Percentiles rank a stretch among this genome's conserved stretches.
phyloP scores from a whole-genome alignment of 2,113 vertebrate species.

The Hippocampus guttulatus region DNA sequence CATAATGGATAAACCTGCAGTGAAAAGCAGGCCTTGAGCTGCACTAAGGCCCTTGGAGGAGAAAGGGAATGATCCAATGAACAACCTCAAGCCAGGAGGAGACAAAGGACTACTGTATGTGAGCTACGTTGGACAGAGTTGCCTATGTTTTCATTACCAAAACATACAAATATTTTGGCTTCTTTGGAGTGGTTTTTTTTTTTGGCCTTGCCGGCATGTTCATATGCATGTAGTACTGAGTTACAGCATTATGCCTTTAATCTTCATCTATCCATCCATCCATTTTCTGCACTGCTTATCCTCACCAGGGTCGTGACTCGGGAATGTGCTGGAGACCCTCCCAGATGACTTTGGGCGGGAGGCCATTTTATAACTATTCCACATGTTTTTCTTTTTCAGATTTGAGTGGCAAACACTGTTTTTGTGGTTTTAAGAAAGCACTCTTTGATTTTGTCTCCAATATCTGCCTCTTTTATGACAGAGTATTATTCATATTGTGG shows the following conservation, averaged over 20 bases:
- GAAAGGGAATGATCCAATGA: conserved; percentile 52
- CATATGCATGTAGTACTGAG: conserved; percentile 64
- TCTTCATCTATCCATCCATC: conserved; percentile 18
- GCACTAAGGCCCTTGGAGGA: conserved; percentile 19
- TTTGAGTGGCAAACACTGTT: conserved; percentile 40
- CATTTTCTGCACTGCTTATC: no score
- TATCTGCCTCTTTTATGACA: conserved; percentile 41
- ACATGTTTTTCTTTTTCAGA: conserved; percentile 39
- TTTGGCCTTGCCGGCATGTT: conserved; percentile 59
- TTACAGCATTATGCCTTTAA: conserved; percentile 66
- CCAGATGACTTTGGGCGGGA: no score
- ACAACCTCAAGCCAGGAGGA: conserved; percentile 41
- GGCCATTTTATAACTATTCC: conserved; percentile 15
- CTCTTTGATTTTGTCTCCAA: conserved; percentile 41
- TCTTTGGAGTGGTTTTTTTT: conserved; percentile 54
- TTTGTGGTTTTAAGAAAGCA: conserved; percentile 52
- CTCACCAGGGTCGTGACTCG: no score
- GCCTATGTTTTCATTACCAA: conserved; percentile 60
- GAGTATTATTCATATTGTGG: conserved; percentile 65
- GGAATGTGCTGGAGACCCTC: no score
- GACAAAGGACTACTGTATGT: conserved; percentile 34
- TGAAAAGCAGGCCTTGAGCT: conserved; percentile 64
- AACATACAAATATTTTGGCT: conserved; percentile 62
- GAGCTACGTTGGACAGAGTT: conserved; percentile 53
- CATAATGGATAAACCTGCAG: conserved; percentile 87